Percentiles rank a stretch among this genome's conserved stretches.
Conservation (phyloP, 2,113 vertebrate species). For the Garra rufa region DNA sequence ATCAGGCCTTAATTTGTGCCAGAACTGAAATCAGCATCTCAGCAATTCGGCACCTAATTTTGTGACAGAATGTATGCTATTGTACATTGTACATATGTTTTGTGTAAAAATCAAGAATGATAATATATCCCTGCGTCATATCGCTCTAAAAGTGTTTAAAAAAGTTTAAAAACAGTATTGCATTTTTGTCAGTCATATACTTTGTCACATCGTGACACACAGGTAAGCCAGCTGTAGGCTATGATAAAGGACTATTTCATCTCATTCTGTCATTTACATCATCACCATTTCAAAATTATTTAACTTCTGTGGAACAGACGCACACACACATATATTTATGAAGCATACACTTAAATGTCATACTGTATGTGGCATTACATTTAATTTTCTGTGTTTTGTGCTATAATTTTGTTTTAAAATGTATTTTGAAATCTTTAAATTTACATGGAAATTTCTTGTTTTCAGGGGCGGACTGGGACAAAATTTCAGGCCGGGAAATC, state of each 20-base stretch:
- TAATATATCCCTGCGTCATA: neutral
- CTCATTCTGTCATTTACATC: neutral
- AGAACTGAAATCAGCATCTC: neutral
- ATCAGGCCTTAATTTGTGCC: neutral
- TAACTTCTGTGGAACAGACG: neutral
- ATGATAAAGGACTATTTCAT: neutral
- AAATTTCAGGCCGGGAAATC: too few species aligned
- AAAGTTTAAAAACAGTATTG: neutral
- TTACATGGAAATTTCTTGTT: neutral
- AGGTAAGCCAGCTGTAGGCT: neutral
- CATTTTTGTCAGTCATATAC: neutral
- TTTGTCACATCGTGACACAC: neutral
- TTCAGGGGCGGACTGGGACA: too few species aligned
- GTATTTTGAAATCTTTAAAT: neutral
- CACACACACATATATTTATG: neutral
- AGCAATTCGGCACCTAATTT: neutral
- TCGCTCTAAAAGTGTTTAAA: neutral
- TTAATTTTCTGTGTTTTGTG: neutral
- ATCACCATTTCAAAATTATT: neutral
- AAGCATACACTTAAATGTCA: neutral
- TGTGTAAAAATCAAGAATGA: neutral
- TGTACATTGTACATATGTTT: neutral
- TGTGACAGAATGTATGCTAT: neutral
- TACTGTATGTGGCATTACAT: neutral
- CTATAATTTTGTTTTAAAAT: neutral